A percentile compares a stretch with the other conserved stretches of the same genome.
Conservation (phyloP, 2,797 vertebrate species). For the Leucoraja ocellata region DNA sequence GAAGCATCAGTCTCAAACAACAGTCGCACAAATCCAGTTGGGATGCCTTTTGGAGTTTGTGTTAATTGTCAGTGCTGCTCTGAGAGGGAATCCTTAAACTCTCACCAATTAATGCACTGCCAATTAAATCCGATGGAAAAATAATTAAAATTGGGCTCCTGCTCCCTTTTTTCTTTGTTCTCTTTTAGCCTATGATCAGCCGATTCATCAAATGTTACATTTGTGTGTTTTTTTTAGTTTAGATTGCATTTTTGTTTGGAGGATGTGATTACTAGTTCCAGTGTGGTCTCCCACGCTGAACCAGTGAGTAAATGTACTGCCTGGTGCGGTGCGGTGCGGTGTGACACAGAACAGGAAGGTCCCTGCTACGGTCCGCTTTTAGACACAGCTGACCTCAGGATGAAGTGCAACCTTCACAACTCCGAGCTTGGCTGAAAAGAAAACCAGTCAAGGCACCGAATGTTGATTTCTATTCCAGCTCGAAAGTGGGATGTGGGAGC, state of each 20-base stretch:
- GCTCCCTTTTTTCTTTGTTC: background rate
- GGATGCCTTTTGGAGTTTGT: background rate
- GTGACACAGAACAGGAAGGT: background rate
- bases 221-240: background rate
- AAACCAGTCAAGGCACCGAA: background rate
- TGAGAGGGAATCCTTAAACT: background rate
- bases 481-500: background rate
- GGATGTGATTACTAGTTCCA: constrained; percentile 23
- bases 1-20: background rate
- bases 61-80: background rate
- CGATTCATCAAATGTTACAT: background rate
- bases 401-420: too few species aligned
- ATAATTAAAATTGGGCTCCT: background rate
- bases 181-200: too few species aligned
- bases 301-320: background rate
- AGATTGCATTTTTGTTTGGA: constrained; percentile 14
- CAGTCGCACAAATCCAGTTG: background rate
- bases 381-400: background rate
- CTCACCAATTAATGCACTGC: background rate
- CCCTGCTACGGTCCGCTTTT: background rate
- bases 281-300: background rate
- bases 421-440: background rate
- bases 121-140: background rate
- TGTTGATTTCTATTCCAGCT: background rate
- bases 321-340: background rate